A percentile compares a stretch with the other conserved stretches of the same genome.
Conservation (phyloP, 2,113 vertebrate species). For the Macquaria australasica region DNA sequence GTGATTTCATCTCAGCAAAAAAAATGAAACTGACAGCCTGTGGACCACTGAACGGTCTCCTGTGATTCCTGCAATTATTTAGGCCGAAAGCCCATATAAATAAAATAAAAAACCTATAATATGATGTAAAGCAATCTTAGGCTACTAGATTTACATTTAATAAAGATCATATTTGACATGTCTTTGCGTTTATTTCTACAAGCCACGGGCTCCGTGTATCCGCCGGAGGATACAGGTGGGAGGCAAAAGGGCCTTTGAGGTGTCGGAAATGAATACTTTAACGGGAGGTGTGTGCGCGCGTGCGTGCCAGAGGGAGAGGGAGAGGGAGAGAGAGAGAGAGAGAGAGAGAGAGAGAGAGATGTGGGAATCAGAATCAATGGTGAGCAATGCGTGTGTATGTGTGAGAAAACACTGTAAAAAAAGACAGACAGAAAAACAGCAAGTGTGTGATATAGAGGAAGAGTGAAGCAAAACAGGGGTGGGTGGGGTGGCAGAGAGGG, state of each 20-base stretch:
- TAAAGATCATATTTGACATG: neutral
- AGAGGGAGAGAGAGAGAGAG: neutral
- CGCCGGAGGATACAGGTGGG: slow-evolving; percentile 45
- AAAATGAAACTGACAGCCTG: neutral
- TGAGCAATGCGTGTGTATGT: neutral
- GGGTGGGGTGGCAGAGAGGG: too few species aligned
- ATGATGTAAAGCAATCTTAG: neutral
- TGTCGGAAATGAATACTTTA: slow-evolving; percentile 60
- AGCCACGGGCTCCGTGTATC: neutral
- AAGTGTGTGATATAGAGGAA: neutral
- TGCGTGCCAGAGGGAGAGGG: neutral
- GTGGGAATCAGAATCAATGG: neutral
- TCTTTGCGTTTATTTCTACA: neutral
- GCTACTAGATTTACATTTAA: neutral
- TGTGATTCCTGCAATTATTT: too few species aligned
- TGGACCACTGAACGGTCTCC: neutral
- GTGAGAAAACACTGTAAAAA: neutral
- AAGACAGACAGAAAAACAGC: neutral
- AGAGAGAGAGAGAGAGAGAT: neutral
- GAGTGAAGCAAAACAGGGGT: neutral
- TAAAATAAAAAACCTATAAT: neutral
- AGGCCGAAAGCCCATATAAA: too few species aligned
- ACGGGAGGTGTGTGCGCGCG: slow-evolving; percentile 1
- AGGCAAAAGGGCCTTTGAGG: slow-evolving; percentile 56
- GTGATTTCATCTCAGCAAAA: slow-evolving; percentile 1